phyloP scores from a whole-genome alignment of 2,888 invertebrate genomes.

The Melolontha melolontha region DNA sequence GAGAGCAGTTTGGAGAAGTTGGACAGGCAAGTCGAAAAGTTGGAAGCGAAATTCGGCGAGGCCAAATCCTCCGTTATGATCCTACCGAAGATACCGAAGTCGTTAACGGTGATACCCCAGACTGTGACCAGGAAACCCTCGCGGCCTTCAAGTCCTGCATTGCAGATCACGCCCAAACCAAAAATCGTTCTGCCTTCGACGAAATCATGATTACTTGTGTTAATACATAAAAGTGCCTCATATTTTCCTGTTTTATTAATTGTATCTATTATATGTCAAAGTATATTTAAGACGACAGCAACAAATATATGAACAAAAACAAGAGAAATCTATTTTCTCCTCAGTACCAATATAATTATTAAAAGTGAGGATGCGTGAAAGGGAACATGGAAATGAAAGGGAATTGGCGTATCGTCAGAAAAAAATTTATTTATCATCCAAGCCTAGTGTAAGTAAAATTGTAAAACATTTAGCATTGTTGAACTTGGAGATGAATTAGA shows the following conservation, averaged over 20 bases:
- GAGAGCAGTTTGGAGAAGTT: conserved; percentile 64
- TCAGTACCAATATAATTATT: conserved; percentile 35
- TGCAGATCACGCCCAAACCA: conserved; percentile 57
- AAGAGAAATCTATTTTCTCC: conserved; percentile 33
- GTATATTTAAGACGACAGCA: conserved; percentile 20
- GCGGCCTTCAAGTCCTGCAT: conserved; percentile 59
- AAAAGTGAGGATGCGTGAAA: conserved; percentile 5
- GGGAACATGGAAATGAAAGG: neutral
- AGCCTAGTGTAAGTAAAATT: conserved; percentile 26
- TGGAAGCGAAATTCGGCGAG: conserved; percentile 60
- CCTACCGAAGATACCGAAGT: conserved; percentile 84
- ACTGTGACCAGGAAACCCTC: conserved; percentile 63
- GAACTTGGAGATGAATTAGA: conserved; percentile 33
- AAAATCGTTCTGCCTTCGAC: conserved; percentile 45
- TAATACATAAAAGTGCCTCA: conserved; percentile 58
- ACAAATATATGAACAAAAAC: conserved; percentile 14
- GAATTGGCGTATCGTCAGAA: conserved; percentile 17
- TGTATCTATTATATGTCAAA: conserved; percentile 26
- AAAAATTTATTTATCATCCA: conserved; percentile 27
- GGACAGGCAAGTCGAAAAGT: conserved; percentile 66
- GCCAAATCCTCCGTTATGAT: conserved; percentile 66
- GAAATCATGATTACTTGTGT: conserved; percentile 61
- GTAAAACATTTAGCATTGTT: conserved; percentile 13
- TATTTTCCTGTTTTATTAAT: conserved; percentile 29
- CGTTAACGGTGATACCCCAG: conserved; percentile 84